Evolutionary conservation across 2,113 vertebrate genomes (phyloP).

Genomic region (Rostratula benghalensis): DNA sequence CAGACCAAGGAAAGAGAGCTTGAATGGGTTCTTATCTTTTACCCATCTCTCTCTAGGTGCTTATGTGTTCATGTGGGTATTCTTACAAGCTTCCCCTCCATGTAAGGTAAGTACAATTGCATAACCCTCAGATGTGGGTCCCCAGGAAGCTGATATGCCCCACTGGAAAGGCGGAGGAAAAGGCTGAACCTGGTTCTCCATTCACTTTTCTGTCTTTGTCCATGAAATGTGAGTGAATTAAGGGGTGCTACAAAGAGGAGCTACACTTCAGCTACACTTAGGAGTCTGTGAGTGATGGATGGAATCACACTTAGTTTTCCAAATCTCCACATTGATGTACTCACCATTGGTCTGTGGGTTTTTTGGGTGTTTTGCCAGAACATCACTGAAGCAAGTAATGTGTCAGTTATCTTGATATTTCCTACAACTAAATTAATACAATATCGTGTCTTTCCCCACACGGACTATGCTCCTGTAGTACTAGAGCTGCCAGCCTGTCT

Average conservation of each 20-base stretch:
- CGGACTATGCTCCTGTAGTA: neutral
- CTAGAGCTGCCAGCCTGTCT: neutral
- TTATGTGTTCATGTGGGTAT: neutral
- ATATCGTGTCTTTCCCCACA: neutral
- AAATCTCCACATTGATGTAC: neutral
- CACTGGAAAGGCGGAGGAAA: neutral
- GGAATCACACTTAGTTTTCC: neutral
- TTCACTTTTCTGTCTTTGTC: neutral
- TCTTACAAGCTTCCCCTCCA: neutral
- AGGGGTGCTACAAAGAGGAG: neutral
- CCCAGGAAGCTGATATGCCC: neutral
- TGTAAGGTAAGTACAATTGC: neutral
- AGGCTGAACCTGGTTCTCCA: neutral
- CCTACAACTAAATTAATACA: neutral
- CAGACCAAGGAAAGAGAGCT: neutral
- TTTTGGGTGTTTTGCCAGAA: neutral
- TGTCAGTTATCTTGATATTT: neutral
- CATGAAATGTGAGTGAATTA: neutral
- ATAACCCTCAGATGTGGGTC: neutral
- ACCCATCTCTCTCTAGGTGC: neutral
- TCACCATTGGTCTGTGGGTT: neutral
- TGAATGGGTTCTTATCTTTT: neutral
- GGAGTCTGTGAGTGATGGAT: neutral
- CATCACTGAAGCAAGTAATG: neutral
- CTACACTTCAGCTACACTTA: too few species aligned